Percentiles rank a stretch among this genome's conserved stretches.
phyloP scores from a whole-genome alignment of 2,888 invertebrate genomes.

The Lymantria dispar region DNA sequence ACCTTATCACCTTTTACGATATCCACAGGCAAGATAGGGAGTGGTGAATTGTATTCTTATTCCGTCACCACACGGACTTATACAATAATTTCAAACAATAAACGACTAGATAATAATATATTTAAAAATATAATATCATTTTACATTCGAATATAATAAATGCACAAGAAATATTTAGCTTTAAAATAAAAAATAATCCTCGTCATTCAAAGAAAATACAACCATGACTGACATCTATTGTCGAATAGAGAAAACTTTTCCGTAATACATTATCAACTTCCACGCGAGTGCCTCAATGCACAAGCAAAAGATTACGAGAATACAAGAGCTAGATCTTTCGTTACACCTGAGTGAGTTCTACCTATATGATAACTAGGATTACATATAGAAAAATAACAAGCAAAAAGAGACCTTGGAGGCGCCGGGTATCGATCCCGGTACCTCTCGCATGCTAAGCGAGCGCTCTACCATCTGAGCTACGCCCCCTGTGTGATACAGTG shows the following conservation, averaged over 20 bases:
- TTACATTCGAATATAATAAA: no score
- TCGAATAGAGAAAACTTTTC: constrained; percentile 9
- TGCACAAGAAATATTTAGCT: no score
- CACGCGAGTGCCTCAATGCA: constrained; percentile 26
- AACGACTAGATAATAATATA: no score
- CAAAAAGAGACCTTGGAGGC: constrained; percentile 64
- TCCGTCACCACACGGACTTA: no score
- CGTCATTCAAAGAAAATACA: no score
- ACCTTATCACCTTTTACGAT: no score
- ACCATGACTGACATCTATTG: neutral
- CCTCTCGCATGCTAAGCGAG: constrained; percentile 83
- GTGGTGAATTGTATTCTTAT: no score
- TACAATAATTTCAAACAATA: no score
- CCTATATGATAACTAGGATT: constrained; percentile 13
- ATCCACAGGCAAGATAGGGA: no score
- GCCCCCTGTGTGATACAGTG: constrained; percentile 36
- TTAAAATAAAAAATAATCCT: no score
- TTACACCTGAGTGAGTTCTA: constrained; percentile 18
- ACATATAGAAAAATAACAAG: constrained; percentile 2
- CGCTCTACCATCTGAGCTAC: constrained; percentile 74
- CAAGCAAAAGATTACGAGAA: constrained; percentile 29
- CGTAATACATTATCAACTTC: constrained; percentile 23
- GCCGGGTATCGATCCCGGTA: constrained; percentile 83
- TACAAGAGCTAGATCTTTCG: constrained; percentile 21
- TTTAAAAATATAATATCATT: no score